phyloP scores from a whole-genome alignment of 2,888 invertebrate genomes.

The Hoplodrina blanda region DNA sequence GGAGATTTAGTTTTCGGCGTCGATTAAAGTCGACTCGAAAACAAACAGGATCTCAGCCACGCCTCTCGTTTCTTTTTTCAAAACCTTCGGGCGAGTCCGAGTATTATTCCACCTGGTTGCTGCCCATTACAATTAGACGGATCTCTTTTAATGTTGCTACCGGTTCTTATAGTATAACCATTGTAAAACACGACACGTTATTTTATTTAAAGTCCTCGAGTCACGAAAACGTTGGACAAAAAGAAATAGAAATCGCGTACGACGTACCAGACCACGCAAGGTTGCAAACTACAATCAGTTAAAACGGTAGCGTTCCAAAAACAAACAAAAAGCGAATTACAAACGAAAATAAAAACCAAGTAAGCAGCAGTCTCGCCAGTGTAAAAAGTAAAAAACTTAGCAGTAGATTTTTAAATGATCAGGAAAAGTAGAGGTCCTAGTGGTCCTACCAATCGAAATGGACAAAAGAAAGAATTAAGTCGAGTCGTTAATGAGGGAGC shows the following conservation, averaged over 20 bases:
- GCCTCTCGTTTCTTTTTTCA: slow-evolving; percentile 74
- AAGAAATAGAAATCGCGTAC: slow-evolving; percentile 73
- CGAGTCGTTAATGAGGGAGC: slow-evolving; percentile 76
- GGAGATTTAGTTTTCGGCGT: slow-evolving; percentile 81
- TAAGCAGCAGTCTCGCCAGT: slow-evolving; percentile 64
- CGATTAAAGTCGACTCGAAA: slow-evolving; percentile 85
- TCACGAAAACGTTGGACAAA: slow-evolving; percentile 76
- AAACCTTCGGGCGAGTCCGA: slow-evolving; percentile 74
- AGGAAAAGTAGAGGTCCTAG: slow-evolving; percentile 68
- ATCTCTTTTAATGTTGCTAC: slow-evolving; percentile 77
- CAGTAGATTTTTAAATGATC: slow-evolving; percentile 68
- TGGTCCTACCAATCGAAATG: slow-evolving; percentile 65
- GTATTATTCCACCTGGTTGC: slow-evolving; percentile 76
- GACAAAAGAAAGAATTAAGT: slow-evolving; percentile 66
- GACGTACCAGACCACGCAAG: slow-evolving; percentile 77
- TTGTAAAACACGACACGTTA: slow-evolving; percentile 54
- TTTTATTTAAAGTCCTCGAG: slow-evolving; percentile 64
- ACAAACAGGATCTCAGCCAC: slow-evolving; percentile 83
- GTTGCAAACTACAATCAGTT: slow-evolving; percentile 80
- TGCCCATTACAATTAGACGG: slow-evolving; percentile 78
- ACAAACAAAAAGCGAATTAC: slow-evolving; percentile 73
- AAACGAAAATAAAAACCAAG: slow-evolving; percentile 78
- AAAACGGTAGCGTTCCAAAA: slow-evolving; percentile 81
- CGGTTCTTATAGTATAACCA: slow-evolving; percentile 77
- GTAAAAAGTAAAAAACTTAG: slow-evolving; percentile 65